Base-by-base conservation (phyloP, 2,888 invertebrate genomes). In the Isoperla grammatica region DNA sequence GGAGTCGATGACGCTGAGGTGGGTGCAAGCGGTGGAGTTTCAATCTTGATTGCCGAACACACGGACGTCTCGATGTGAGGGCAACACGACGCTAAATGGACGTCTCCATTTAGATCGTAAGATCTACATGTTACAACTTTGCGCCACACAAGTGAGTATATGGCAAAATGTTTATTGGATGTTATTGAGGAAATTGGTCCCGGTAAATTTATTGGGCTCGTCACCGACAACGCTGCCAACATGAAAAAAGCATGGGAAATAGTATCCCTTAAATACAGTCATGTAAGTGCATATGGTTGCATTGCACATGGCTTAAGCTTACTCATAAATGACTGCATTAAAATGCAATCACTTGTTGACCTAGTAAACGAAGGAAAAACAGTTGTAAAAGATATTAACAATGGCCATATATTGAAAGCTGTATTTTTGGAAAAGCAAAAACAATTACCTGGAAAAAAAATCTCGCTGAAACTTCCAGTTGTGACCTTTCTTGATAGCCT, bases 351-450 rank as follows among this genome's bases (percentile, higher is more conserved):
- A 48, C 48, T 66, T 6, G 60, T 49, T 22, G 56, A 45, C 42
- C 56, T 67, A 40, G 58, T 67, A 15, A 63, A 64, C 49, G 60
- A 63, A 50, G 63, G 65, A 40, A 64, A 63, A 37, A 43, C 59
- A 2, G 49, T 68, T 17, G 56, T 68, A 8, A 67, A 67, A 59
- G 65, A 66, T 63, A 66, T 68, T n/a, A 67, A 67, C 59, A 65
- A 65, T 20, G 64, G 65, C 35, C 64, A 65, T 29, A 56, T 68
- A 8, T 39, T 67, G 37, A 63, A 60, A 35, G 62, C 64, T 1
- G 19, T 66, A 37, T 46, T 46, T 22, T 20, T 20, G n/a, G 46
- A 46, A 29, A 29, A 29, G 20, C 48, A 48, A 22, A 22, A 48
- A 22, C 22, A 45, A 17, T 17, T 29, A 8, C 5, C 29, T 29